Percentiles rank a stretch among this genome's conserved stretches.
Conservation (phyloP, 2,888 invertebrate species). For the Sinodicranocentrus sp. region DNA sequence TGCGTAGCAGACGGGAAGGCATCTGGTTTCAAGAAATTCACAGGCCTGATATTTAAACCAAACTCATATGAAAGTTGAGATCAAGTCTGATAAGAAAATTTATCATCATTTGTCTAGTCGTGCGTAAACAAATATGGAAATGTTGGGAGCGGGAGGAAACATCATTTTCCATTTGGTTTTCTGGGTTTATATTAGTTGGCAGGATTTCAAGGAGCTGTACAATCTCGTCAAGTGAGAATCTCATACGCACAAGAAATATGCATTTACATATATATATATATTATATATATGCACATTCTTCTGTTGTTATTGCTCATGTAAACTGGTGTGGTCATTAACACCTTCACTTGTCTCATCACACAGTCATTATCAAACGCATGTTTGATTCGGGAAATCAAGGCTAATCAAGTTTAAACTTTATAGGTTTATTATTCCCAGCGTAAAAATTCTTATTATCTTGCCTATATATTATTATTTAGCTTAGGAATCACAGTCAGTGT, state of each 20-base stretch:
- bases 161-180: conserved; percentile 4
- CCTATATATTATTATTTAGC: too few species aligned
- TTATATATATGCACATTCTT: not conserved
- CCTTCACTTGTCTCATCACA: conserved; percentile 55
- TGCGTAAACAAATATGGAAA: conserved; percentile 65
- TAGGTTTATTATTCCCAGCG: not conserved
- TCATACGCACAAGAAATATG: not conserved
- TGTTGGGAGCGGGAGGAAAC: conserved; percentile 25
- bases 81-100: conserved; percentile 51
- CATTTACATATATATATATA: not conserved
- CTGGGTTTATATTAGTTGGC: conserved; percentile 39
- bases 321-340: conserved; percentile 65
- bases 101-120: conserved; percentile 66
- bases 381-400: conserved; percentile 30
- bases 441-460: not conserved
- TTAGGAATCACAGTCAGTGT: too few species aligned
- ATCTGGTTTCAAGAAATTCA: conserved; percentile 39
- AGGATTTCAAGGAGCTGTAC: conserved; percentile 44
- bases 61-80: conserved; percentile 29
- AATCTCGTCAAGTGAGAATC: too few species aligned
- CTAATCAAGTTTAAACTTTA: conserved; percentile 39
- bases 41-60: not conserved
- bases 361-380: conserved; percentile 40
- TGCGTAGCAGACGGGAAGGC: conserved; percentile 1
- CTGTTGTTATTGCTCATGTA: conserved; percentile 40